Evolutionary conservation across 1,140 invertebrate species (phyloP), one percentile per base, ranked within the genome.

Genomic region (Heliconius himera): DNA sequence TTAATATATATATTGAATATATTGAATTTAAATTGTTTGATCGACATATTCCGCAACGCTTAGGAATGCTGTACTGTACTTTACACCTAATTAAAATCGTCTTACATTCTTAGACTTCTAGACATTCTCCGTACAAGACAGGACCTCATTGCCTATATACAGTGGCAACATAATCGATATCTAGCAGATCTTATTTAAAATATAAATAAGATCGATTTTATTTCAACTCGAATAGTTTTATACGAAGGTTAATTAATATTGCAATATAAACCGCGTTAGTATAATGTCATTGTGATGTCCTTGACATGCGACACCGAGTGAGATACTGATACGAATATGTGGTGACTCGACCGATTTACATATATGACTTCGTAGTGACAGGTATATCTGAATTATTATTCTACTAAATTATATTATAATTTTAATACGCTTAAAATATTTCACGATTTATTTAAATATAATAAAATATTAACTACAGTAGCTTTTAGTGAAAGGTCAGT

Each of bases 281-380:
- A 72, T 77, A 77, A 77, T 77, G 76, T 72, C 76, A 77, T 72
- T 77, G 76, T 66, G 29, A 77, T 18, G 76, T 72, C 79, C 79
- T 80, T 80, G 79, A 76, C 79, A 80, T 76, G 79, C 38, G 79
- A 80, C 76, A 80, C 51, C 66, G 70, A 76, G 54, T 73, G 74
- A 80, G 73, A 76, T 20, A 22, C 70, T 74, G 79, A 76, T 80
- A 80, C 71, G n/a, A 51, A 73, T 56, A 79, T 80, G 79, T 54
- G 79, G 79, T 80, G 79, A 80, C 41, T 51, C 74, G 79, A 80
- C 56, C 74, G 74, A 76, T 79, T 72, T 79, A 36, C 33, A 36
- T 36, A 72, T 79, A 51, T 51, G 51, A 78, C 18, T 74, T 46
- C 36, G n/a, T 66, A 66, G 26, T 29, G 60, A 66, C 60, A 5